Evolutionary conservation across 2,888 invertebrate species (phyloP), one percentile per base, ranked within the genome.

Genomic region (Tenthredo scrophulariae): DNA sequence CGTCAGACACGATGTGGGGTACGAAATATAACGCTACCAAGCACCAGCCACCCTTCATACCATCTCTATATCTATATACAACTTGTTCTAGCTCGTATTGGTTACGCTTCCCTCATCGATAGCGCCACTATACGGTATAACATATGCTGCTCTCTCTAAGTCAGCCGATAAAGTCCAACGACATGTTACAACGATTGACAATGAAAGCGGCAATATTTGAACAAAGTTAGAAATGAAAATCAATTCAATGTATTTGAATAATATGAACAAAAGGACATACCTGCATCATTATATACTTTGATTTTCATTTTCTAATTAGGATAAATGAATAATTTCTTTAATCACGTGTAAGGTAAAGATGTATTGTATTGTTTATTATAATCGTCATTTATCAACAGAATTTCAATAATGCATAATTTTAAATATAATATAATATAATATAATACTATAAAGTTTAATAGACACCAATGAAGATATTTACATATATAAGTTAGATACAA

Each of bases 1-100:
- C 95, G 95, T 95, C 95, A 95, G 85, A 22, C 80, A 50, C 65
- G 18, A 83, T 70, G 83, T 58, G 85, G 87, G 88, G 79, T 89
- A 86, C 88, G 87, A 87, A 86, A 88, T 89, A 88, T 86, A 87
- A 79, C 87, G 84, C 88, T 85, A 85, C 58, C 54, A 79, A 86
- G 18, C 62, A 70, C 77, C 83, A 65, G 85, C 80, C 86, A 86
- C 86, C 86, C 77, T 70, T 72, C 70, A 43, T 80, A 18, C 54
- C 0, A n/a, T 10, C 15, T 22, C n/a, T 80, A 80, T 80, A 80
- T 37, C 80, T 80, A 62, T 80, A 79, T 50, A 62, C 37, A 40
- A n/a, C 26, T 2, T 0, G n/a, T 26, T n/a, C 7, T 10, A 58
- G 79, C 33, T 58, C 7, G 6, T 50, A 7, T 5, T 26, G 22